phyloP scores from a whole-genome alignment of 2,113 vertebrate species.

The Hypocryptadius cinnamomeus region DNA sequence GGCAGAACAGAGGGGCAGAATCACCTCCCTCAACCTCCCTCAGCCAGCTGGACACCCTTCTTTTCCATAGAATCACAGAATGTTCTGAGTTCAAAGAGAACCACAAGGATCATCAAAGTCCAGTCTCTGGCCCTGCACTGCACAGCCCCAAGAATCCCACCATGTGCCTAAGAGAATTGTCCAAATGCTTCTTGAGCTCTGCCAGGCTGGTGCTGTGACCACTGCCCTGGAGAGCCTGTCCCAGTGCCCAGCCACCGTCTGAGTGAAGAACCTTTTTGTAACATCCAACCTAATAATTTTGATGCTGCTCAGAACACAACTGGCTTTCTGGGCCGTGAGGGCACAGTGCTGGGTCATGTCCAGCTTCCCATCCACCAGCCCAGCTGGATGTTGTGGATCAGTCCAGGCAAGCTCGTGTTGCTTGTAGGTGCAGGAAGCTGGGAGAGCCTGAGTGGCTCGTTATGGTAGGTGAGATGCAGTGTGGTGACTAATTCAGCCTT shows the following conservation, averaged over 20 bases:
- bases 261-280: not conserved
- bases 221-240: not conserved
- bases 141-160: not conserved
- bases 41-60: not conserved
- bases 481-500: not conserved
- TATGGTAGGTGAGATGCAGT: not conserved
- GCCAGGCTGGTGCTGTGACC: not conserved
- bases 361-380: not conserved
- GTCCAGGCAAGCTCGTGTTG: not conserved
- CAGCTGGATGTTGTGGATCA: not conserved
- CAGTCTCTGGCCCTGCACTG: not conserved
- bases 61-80: not conserved
- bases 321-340: not conserved
- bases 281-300: not conserved
- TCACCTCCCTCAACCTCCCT: not conserved
- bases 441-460: not conserved
- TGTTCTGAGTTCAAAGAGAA: not conserved
- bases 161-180: not conserved
- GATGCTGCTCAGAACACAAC: not conserved
- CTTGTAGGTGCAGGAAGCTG: not conserved
- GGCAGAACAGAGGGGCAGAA: not conserved
- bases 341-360: not conserved
- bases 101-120: not conserved
- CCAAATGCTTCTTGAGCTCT: not conserved
- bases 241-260: not conserved